A percentile compares a stretch with the other conserved stretches of the same genome.
Conservation (phyloP, 2,888 invertebrate genomes). For the Sesia apiformis region DNA sequence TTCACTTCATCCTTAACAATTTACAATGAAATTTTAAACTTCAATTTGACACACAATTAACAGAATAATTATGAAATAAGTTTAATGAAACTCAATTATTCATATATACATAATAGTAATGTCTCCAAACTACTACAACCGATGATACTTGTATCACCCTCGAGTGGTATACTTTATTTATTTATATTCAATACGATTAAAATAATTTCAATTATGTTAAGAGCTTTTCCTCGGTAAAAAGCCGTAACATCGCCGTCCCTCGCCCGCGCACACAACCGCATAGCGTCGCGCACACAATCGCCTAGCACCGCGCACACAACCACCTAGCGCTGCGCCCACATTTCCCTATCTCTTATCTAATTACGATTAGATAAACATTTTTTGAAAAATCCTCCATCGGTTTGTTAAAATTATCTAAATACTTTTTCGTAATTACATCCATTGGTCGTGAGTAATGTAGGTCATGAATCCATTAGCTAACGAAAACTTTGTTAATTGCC, state of each 20-base stretch:
- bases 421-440: too few relatives aligned
- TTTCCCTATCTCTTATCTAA: too few relatives aligned
- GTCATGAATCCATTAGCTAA: too few relatives aligned
- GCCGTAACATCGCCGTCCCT: conserved; percentile 15
- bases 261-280: background rate
- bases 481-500: too few relatives aligned
- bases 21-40: conserved; percentile 52
- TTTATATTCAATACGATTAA: background rate
- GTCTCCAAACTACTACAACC: conserved; percentile 14
- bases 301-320: too few relatives aligned
- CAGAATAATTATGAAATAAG: conserved; percentile 23
- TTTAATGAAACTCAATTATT: conserved; percentile 35
- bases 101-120: conserved; percentile 43
- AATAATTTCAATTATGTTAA: conserved; percentile 11
- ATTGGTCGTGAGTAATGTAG: too few relatives aligned
- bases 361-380: too few relatives aligned
- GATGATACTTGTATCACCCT: conserved; percentile 15
- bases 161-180: conserved; percentile 10
- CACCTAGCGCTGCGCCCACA: too few relatives aligned
- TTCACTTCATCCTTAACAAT: conserved; percentile 53
- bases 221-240: conserved; percentile 19
- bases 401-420: too few relatives aligned
- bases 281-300: too few relatives aligned
- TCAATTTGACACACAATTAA: conserved; percentile 31
- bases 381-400: too few relatives aligned